phyloP scores from a whole-genome alignment of 64 coral and sea anemone genomes.

The Montipora capricornis region DNA sequence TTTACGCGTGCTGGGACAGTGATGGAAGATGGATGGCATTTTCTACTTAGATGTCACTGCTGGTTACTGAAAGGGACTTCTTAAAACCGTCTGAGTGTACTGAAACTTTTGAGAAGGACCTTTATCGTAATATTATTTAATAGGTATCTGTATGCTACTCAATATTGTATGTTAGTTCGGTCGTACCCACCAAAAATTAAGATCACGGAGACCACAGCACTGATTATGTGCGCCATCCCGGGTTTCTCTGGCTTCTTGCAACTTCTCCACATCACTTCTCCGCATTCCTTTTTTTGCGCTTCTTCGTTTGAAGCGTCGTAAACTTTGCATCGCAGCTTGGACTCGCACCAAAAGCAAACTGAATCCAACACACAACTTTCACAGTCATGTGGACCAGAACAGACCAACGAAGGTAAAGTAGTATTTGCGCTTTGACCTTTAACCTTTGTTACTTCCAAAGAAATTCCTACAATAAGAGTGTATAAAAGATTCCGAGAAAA shows the following conservation, averaged over 20 bases:
- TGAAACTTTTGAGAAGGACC: no score
- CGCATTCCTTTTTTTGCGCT: background rate
- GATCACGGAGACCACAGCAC: background rate
- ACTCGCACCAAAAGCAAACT: conserved; percentile 50
- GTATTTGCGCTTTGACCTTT: background rate
- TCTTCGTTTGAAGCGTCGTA: conserved; percentile 7
- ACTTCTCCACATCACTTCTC: conserved; percentile 18
- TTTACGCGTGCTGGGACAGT: no score
- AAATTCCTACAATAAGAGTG: background rate
- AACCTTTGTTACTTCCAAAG: background rate
- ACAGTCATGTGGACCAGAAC: conserved; percentile 11
- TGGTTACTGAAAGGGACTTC: background rate
- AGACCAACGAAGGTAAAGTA: background rate
- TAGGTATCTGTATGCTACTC: background rate
- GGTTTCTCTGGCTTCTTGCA: background rate
- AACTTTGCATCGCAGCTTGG: background rate
- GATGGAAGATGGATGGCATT: background rate
- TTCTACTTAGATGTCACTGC: background rate
- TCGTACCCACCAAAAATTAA: conserved; percentile 23
- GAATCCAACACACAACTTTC: conserved; percentile 27
- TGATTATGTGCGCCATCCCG: background rate
- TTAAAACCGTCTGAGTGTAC: background rate
- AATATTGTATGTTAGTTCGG: background rate
- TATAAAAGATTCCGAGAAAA: background rate
- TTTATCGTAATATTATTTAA: no score